phyloP scores from a whole-genome alignment of 2,888 invertebrate genomes.

The Pyrrhosoma nymphula region DNA sequence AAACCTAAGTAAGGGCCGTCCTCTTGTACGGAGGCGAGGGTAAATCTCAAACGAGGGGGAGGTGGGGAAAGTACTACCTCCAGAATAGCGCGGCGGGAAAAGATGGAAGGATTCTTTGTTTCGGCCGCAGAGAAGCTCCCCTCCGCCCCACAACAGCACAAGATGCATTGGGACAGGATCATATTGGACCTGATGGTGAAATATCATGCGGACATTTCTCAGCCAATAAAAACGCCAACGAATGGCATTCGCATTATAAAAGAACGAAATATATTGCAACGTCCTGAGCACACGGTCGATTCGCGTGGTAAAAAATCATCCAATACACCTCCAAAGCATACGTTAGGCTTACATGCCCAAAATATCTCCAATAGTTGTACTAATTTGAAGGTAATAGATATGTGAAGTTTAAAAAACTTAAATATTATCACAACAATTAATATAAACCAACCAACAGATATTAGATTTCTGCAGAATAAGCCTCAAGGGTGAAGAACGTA shows the following conservation, averaged over 20 bases:
- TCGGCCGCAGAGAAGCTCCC: neutral
- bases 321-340: neutral
- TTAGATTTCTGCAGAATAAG: no score
- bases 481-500: no score
- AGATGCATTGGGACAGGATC: neutral
- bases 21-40: neutral
- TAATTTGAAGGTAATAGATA: no score
- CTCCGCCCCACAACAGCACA: neutral
- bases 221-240: neutral
- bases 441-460: no score
- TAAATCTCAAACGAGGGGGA: neutral
- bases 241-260: neutral
- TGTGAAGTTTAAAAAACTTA: no score
- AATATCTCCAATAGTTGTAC: no score
- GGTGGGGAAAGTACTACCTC: no score
- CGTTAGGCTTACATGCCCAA: no score
- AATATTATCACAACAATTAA: no score
- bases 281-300: neutral
- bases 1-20: neutral
- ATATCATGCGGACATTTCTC: neutral
- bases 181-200: slow-evolving; percentile 16
- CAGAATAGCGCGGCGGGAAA: neutral
- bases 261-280: neutral
- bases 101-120: neutral
- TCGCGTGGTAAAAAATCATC: neutral